Conservation (phyloP, 2,113 vertebrate species). For the Anser cygnoides region DNA sequence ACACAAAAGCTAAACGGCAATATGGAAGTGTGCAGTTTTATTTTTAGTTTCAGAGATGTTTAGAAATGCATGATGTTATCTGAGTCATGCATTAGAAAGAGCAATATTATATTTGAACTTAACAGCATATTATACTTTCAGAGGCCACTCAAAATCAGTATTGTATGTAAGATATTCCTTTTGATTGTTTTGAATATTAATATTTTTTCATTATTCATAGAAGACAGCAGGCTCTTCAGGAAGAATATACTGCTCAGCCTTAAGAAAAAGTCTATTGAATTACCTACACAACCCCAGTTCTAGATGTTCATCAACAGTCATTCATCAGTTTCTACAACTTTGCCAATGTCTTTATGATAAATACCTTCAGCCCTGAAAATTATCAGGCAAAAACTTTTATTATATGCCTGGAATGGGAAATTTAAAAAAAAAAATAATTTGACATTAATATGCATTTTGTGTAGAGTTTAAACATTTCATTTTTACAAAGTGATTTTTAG, state of each 20-base stretch:
- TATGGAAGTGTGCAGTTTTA: background rate
- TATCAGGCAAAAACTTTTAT: background rate
- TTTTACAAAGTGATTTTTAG: background rate
- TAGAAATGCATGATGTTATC: background rate
- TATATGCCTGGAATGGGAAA: background rate
- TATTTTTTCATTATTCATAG: background rate
- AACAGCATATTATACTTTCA: background rate
- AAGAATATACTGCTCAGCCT: background rate
- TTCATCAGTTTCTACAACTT: background rate
- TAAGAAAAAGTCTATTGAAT: background rate
- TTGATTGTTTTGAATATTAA: background rate
- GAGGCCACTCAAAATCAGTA: background rate
- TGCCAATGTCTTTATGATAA: background rate
- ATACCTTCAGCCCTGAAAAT: background rate
- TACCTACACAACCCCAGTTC: fast-evolving
- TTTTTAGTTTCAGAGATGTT: background rate
- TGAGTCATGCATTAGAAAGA: background rate
- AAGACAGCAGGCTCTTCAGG: background rate
- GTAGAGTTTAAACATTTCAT: background rate
- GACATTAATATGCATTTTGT: background rate
- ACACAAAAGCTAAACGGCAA: background rate
- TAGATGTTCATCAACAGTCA: background rate
- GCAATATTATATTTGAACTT: background rate
- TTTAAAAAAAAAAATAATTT: background rate
- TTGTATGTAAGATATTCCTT: background rate